phyloP scores from a whole-genome alignment of 2,888 invertebrate species.

The Drosophila koepferae region DNA sequence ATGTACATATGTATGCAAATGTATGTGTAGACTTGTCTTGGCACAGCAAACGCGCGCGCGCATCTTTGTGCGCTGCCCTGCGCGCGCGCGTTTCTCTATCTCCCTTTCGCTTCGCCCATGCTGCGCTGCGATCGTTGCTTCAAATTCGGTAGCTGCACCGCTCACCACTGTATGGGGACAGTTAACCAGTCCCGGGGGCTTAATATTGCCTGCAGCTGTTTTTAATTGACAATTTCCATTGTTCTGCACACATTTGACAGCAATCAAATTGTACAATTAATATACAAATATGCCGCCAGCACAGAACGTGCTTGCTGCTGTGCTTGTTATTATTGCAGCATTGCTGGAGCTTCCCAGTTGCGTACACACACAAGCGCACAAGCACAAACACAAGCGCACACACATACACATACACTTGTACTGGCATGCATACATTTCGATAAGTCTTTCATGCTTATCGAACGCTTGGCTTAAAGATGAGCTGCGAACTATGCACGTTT shows the following conservation, averaged over 20 bases:
- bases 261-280: slow-evolving; percentile 37
- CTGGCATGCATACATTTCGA: slow-evolving; percentile 12
- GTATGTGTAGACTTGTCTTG: slow-evolving; percentile 1
- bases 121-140: slow-evolving; percentile 31
- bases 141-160: slow-evolving; percentile 38
- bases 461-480: slow-evolving; percentile 31
- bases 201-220: slow-evolving; percentile 9
- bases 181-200: slow-evolving; percentile 27
- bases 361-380: neutral
- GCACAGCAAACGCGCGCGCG: slow-evolving; percentile 29
- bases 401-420: neutral
- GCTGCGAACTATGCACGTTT: slow-evolving; percentile 23
- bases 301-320: neutral
- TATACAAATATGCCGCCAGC: slow-evolving; percentile 23
- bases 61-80: slow-evolving; percentile 22
- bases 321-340: slow-evolving; percentile 20
- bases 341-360: slow-evolving; percentile 45
- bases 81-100: slow-evolving; percentile 9
- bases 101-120: neutral
- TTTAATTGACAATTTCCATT: slow-evolving; percentile 41
- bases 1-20: neutral
- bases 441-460: slow-evolving; percentile 23
- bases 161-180: slow-evolving; percentile 18
- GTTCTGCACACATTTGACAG: slow-evolving; percentile 27
- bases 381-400: neutral